Evolutionary conservation across 2,113 vertebrate genomes (phyloP).

Genomic region (Microtus pennsylvanicus): DNA sequence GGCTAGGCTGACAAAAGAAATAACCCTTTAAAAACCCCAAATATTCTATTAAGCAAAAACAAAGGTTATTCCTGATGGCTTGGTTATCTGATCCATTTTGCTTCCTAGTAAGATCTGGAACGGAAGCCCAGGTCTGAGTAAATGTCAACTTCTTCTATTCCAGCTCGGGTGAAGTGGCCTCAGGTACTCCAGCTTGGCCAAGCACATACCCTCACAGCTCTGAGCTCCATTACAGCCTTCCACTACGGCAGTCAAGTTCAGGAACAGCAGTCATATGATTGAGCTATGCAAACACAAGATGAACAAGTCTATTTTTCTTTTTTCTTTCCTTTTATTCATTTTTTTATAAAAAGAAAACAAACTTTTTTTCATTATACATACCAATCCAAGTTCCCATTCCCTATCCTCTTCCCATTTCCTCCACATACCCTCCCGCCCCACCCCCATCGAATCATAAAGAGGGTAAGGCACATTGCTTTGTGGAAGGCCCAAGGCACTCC

Average conservation of each 20-base stretch:
- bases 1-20: slow-evolving; percentile 26
- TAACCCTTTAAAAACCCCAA: not conserved
- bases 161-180: slow-evolving; percentile 8
- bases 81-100: slow-evolving; percentile 7
- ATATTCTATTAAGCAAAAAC: slow-evolving; percentile 43
- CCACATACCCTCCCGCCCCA: too few relatives aligned
- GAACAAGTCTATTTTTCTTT: not conserved
- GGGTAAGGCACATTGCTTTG: too few relatives aligned
- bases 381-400: too few relatives aligned
- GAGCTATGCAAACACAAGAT: not conserved
- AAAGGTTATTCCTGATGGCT: slow-evolving; percentile 31
- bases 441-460: too few relatives aligned
- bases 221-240: not conserved
- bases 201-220: not conserved
- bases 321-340: too few relatives aligned
- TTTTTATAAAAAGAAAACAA: too few relatives aligned
- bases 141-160: slow-evolving; percentile 58
- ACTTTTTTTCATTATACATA: too few relatives aligned
- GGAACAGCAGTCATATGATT: not conserved
- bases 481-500: too few relatives aligned
- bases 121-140: not conserved
- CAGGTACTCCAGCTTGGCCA: not conserved
- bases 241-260: slow-evolving; percentile 5
- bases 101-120: not conserved
- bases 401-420: too few relatives aligned